A percentile compares a stretch with the other conserved stretches of the same genome.
These are phyloP conservation scores for Nymphalis c-album DNA, from an alignment of 2,888 invertebrate genomes.

Conservation along the genomic window DNA sequence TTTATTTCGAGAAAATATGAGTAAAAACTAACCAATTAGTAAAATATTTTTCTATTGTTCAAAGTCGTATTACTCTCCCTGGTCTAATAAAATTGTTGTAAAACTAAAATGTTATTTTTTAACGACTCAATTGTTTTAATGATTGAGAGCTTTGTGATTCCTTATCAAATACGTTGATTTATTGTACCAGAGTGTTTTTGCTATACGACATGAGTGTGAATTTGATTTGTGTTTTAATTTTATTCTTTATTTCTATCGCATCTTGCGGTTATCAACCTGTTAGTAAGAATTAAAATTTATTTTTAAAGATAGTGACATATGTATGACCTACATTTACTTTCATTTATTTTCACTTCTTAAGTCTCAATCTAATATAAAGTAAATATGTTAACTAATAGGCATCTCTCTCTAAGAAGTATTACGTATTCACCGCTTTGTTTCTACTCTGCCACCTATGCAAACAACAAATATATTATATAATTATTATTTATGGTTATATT, in stretches of 20 bases:
- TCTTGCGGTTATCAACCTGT: constrained; percentile 31
- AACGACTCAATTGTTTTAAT: constrained; percentile 16
- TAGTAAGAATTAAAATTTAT: constrained; percentile 1
- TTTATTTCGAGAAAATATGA: too few species aligned
- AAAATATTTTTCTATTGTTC: background rate
- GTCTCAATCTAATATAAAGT: too few species aligned
- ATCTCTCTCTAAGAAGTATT: too few species aligned
- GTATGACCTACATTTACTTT: too few species aligned
- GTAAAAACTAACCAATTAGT: background rate
- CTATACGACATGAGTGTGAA: constrained; percentile 8
- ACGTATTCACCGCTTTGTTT: too few species aligned
- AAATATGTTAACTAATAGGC: too few species aligned
- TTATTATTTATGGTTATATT: too few species aligned
- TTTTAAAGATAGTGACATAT: background rate
- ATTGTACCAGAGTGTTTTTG: background rate
- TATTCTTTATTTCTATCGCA: constrained; percentile 7
- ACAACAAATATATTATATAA: too few species aligned
- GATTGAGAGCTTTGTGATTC: background rate
- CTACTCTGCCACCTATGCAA: too few species aligned
- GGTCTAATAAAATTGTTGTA: constrained; percentile 8
- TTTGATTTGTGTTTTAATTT: constrained; percentile 15
- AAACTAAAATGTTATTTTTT: background rate
- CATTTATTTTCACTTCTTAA: too few species aligned
- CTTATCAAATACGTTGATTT: background rate
- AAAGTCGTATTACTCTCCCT: background rate